phyloP scores from a whole-genome alignment of 2,888 invertebrate species.

The Agrotis exclamationis region DNA sequence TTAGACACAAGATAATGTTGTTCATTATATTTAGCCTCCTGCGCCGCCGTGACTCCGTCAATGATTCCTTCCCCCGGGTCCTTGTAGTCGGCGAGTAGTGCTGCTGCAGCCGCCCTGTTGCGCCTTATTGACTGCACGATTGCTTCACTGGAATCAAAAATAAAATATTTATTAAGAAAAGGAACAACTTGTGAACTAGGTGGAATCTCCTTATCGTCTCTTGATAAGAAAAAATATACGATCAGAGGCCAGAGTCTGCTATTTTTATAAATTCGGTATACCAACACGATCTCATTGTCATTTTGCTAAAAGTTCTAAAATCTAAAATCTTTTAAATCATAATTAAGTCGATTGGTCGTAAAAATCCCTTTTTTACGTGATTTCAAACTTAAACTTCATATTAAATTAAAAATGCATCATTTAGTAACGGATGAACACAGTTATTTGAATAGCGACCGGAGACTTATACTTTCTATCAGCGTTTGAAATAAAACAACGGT shows the following conservation, averaged over 20 bases:
- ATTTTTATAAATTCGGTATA: too few relatives aligned
- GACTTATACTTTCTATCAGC: slow-evolving; percentile 29
- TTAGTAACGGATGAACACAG: neutral
- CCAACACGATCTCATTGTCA: too few relatives aligned
- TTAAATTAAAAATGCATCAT: neutral
- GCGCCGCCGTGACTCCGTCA: slow-evolving; percentile 90
- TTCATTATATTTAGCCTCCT: slow-evolving; percentile 89
- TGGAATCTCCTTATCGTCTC: too few relatives aligned
- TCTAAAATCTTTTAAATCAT: too few relatives aligned
- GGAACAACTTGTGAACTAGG: too few relatives aligned
- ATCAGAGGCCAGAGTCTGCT: too few relatives aligned
- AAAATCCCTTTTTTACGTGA: neutral
- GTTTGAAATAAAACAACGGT: neutral
- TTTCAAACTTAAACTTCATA: neutral
- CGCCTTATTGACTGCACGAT: slow-evolving; percentile 93
- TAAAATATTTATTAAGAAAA: neutral
- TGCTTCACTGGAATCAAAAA: slow-evolving; percentile 90
- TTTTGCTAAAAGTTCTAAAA: too few relatives aligned
- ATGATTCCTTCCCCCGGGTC: slow-evolving; percentile 91
- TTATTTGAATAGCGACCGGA: neutral
- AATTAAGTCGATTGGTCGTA: too few relatives aligned
- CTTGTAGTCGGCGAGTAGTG: slow-evolving; percentile 93
- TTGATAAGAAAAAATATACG: too few relatives aligned
- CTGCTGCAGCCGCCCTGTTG: slow-evolving; percentile 93
- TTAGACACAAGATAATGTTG: slow-evolving; percentile 87